A percentile compares a stretch with the other conserved stretches of the same genome.
phyloP scores from a whole-genome alignment of 2,888 invertebrate genomes.

The Epinotia demarniana region DNA sequence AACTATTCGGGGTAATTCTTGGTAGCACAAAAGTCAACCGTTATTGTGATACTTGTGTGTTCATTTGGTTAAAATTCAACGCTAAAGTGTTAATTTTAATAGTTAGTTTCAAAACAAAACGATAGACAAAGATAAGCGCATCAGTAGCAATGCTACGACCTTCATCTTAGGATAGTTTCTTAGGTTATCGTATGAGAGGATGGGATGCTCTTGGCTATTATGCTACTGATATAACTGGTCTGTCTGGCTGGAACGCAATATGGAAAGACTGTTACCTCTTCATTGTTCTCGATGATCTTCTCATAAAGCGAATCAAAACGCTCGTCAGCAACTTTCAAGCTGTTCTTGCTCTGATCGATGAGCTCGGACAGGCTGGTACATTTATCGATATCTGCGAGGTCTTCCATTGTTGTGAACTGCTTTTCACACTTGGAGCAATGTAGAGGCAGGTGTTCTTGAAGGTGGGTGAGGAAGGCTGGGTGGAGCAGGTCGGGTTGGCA shows the following conservation, averaged over 20 bases:
- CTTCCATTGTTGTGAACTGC: slow-evolving; percentile 71
- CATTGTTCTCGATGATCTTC: slow-evolving; percentile 58
- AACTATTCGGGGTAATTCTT: not conserved
- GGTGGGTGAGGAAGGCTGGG: slow-evolving; percentile 66
- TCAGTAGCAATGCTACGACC: not conserved
- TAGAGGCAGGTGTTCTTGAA: slow-evolving; percentile 71
- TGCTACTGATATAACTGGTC: not conserved
- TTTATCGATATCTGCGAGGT: slow-evolving; percentile 66
- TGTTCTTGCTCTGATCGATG: slow-evolving; percentile 54
- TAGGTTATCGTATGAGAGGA: not conserved
- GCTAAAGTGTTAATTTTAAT: too few species aligned
- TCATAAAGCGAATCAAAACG: slow-evolving; percentile 74
- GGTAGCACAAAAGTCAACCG: not conserved
- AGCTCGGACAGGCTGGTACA: slow-evolving; percentile 75
- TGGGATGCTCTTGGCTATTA: not conserved
- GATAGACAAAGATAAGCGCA: not conserved
- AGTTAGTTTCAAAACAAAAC: not conserved
- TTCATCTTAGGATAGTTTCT: not conserved
- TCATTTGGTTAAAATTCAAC: not conserved
- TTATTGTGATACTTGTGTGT: not conserved
- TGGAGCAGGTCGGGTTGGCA: slow-evolving; percentile 66
- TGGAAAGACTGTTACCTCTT: not conserved
- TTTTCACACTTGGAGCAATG: slow-evolving; percentile 74
- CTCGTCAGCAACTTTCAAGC: slow-evolving; percentile 60
- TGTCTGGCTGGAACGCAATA: not conserved